These are phyloP conservation scores for Pseudomyrmex sp. DNA, from an alignment of 1,140 invertebrate species.

Conservation along the genomic window DNA sequence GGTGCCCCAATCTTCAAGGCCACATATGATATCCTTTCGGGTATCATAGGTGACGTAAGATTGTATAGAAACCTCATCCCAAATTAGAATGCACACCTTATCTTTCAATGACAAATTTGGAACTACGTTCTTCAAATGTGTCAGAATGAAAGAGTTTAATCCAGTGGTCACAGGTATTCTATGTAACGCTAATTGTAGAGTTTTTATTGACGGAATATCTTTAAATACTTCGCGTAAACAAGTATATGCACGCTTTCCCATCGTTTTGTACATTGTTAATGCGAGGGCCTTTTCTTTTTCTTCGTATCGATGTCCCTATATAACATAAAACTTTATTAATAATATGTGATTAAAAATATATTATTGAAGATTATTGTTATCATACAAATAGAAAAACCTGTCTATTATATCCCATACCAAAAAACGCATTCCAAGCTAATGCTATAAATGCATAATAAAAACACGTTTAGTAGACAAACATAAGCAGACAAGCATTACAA, in stretches of 20 bases:
- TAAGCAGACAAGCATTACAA: no score
- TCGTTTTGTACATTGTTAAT: slow-evolving; percentile 9
- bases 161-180: not conserved
- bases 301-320: not conserved
- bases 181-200: not conserved
- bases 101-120: not conserved
- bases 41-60: not conserved
- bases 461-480: no score
- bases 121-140: not conserved
- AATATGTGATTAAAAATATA: no score
- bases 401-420: no score
- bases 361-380: no score
- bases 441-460: no score
- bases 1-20: not conserved
- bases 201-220: slow-evolving; percentile 10
- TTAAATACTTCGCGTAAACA: not conserved
- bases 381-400: no score
- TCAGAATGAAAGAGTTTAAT: slow-evolving; percentile 11
- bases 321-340: not conserved
- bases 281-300: not conserved
- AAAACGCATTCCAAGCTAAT: no score
- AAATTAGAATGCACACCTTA: not conserved
- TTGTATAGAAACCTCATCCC: not conserved
- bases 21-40: slow-evolving; percentile 1
- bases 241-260: not conserved